Evolutionary conservation across 1,140 invertebrate genomes (phyloP).

Genomic region (Caenorhabditis brenneri): DNA sequence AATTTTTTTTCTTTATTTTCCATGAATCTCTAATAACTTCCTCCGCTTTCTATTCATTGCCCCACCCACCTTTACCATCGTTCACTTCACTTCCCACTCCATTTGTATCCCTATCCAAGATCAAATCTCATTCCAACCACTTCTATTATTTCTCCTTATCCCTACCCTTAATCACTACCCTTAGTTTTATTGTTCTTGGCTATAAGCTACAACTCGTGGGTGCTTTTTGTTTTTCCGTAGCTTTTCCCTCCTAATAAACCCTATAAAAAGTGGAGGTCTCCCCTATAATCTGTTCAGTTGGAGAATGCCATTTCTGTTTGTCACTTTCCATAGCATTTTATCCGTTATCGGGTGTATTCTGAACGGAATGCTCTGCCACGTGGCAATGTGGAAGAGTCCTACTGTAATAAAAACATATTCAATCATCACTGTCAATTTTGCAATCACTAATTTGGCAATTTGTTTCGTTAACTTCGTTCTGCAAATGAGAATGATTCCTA

Average conservation of each 20-base stretch:
- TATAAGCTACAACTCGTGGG: not conserved
- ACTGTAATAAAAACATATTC: conserved; percentile 39
- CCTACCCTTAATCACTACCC: not conserved
- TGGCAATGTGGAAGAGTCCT: conserved; percentile 3
- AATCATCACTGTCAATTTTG: conserved; percentile 33
- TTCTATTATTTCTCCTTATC: not conserved
- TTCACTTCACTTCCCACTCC: too few relatives aligned
- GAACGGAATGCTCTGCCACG: not conserved
- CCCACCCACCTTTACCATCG: too few relatives aligned
- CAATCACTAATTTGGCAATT: not conserved
- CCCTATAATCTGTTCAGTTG: not conserved
- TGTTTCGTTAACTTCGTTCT: conserved; percentile 12
- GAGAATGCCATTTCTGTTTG: not conserved
- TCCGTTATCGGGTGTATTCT: not conserved
- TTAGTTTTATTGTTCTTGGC: not conserved
- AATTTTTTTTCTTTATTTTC: too few relatives aligned
- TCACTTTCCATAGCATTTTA: not conserved
- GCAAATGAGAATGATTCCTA: conserved; percentile 40
- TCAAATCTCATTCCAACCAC: not conserved
- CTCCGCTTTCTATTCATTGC: too few relatives aligned
- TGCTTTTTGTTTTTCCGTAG: not conserved
- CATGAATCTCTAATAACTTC: too few relatives aligned
- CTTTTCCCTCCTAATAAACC: not conserved
- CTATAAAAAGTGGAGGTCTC: not conserved
- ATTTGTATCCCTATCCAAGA: too few relatives aligned